Percentiles rank a stretch among this genome's conserved stretches.
These are phyloP conservation scores for Odontamblyopus lacepedii DNA, from an alignment of 2,797 vertebrate species.

Conservation along the genomic window DNA sequence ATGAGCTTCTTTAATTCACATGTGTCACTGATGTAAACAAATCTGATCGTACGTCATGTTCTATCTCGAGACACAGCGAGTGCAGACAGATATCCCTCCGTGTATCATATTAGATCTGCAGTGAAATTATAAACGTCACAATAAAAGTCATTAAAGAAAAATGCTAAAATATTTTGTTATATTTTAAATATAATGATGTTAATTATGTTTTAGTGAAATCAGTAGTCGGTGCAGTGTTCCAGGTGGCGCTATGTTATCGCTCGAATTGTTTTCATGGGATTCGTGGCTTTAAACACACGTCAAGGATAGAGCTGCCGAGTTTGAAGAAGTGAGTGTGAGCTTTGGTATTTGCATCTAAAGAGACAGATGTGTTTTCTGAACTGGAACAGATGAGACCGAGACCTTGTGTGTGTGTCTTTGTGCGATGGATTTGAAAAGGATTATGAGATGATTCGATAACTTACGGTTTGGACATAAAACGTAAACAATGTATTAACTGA, in stretches of 20 bases:
- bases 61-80: too few species aligned
- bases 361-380: slow-evolving; percentile 12
- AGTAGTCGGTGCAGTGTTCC: neutral
- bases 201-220: too few species aligned
- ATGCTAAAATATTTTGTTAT: too few species aligned
- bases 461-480: neutral
- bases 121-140: too few species aligned
- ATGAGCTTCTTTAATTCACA: too few species aligned
- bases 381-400: slow-evolving; percentile 8
- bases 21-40: too few species aligned
- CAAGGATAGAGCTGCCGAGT: neutral
- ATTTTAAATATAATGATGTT: too few species aligned
- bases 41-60: too few species aligned
- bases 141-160: too few species aligned
- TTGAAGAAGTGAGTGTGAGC: neutral
- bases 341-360: neutral
- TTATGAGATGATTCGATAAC: neutral
- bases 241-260: slow-evolving; percentile 10
- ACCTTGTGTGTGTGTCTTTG: neutral
- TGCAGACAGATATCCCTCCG: too few species aligned
- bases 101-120: too few species aligned
- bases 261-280: slow-evolving; percentile 18
- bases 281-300: slow-evolving; percentile 14
- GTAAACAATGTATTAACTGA: neutral
- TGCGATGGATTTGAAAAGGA: neutral